phyloP scores from a whole-genome alignment of 2,113 vertebrate species.

The Corythornis madagascariensis region DNA sequence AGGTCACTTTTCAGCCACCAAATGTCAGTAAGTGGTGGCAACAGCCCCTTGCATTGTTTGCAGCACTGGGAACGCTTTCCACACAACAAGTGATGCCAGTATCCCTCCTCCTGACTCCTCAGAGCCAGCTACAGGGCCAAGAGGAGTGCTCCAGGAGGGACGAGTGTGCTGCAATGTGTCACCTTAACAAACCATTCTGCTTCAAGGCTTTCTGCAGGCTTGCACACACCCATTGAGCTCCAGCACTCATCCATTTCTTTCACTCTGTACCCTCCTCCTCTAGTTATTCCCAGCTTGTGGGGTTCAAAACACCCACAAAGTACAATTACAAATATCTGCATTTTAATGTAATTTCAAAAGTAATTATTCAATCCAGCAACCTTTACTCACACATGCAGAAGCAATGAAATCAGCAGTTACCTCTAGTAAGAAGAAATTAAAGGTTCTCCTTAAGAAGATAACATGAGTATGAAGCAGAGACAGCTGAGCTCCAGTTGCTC shows the following conservation, averaged over 20 bases:
- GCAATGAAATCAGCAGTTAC: neutral
- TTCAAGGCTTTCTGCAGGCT: neutral
- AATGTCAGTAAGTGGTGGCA: neutral
- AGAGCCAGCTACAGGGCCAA: fast-evolving
- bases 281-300: neutral
- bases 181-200: neutral
- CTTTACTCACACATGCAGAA: neutral
- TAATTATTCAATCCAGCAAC: neutral
- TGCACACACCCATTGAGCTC: neutral
- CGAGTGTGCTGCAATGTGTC: neutral
- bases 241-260: neutral
- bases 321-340: neutral
- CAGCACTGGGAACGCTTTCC: neutral
- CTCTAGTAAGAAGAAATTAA: neutral
- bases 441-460: neutral
- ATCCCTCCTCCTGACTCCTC: neutral
- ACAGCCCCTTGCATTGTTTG: neutral
- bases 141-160: fast-evolving
- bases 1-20: neutral
- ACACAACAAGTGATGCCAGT: fast-evolving
- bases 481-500: neutral
- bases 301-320: neutral
- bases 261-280: neutral
- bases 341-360: neutral
- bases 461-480: neutral